Evolutionary conservation across 1,140 invertebrate genomes (phyloP), one percentile per base, ranked within the genome.

Genomic region (Scylla paramamosain): DNA sequence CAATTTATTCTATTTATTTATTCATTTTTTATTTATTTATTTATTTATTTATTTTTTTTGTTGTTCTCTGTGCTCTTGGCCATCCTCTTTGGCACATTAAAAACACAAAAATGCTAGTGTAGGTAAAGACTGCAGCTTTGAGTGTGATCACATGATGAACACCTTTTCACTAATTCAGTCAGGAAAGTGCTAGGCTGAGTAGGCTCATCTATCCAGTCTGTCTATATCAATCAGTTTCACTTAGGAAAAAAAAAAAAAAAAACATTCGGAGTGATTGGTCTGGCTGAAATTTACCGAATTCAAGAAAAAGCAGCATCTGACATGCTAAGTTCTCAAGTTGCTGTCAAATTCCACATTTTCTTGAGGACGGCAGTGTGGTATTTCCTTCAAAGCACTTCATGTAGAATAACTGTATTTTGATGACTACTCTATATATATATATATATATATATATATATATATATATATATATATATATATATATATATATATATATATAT

Each of bases 361-460:
- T 39, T 39, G 39, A 39, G 39, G 1, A 39, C 6, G 39, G 39
- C 6, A 39, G 39, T 39, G 39, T 39, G 6, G 67, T 92, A 92
- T 92, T 77, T 92, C 4, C 29, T 20, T 77, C 20, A 29, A n/a
- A 77, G 82, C 82, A 92, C 32, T 77, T 92, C 67, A 77, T 77
- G 28, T 67, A 31, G 29, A 31, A 92, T 92, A 92, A 8, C 8
- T 82, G 39, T n/a, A 92, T 82, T 8, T 82, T 14, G 14, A 91
- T 91, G 29, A 4, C 3, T 46, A 39, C 29, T n/a, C 12, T 59
- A 91, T 52, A 91, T 39, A 91, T 52, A 91, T 4, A 20, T 48
- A 91, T n/a, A n/a, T 20, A 6, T n/a, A 46, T 92, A 92, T 92
- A 92, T 92, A 10, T 92, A 92, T 77, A 77, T 82, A 92, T 92